Evolutionary conservation across 1,140 invertebrate species (phyloP).

Genomic region (Pinna nobilis): DNA sequence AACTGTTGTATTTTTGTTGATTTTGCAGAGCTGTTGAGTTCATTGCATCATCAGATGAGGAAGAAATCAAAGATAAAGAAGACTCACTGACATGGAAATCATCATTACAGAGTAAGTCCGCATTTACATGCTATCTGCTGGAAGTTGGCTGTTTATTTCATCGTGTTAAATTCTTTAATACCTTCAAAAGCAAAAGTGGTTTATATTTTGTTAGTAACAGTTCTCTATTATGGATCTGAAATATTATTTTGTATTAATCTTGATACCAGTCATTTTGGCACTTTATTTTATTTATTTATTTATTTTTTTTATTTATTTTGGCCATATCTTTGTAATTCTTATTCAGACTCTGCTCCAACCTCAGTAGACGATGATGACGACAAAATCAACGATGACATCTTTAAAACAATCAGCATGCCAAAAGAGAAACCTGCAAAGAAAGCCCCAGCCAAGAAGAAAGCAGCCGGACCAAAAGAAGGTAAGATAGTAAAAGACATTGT

Average conservation of each 20-base stretch:
- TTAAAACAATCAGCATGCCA: slow-evolving; percentile 18
- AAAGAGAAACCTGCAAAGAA: slow-evolving; percentile 28
- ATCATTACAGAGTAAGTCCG: neutral
- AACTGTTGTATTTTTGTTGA: too few species aligned
- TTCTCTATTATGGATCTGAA: neutral
- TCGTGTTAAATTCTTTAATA: neutral
- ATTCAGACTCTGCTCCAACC: neutral
- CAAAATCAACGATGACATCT: slow-evolving; percentile 14
- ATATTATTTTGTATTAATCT: neutral
- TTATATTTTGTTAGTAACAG: neutral
- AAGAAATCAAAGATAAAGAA: neutral
- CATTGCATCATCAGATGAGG: slow-evolving; percentile 14
- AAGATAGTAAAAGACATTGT: neutral
- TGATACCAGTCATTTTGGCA: neutral
- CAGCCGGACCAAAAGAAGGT: slow-evolving; percentile 42
- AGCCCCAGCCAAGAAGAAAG: slow-evolving; percentile 32
- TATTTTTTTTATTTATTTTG: too few species aligned
- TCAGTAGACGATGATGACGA: slow-evolving; percentile 29
- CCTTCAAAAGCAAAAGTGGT: neutral
- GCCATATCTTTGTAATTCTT: neutral
- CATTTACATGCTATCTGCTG: neutral
- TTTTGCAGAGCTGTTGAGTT: neutral
- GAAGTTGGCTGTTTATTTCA: neutral
- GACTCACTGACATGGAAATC: slow-evolving; percentile 4
- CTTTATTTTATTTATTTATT: neutral